phyloP scores from a whole-genome alignment of 2,888 invertebrate species.

The Chromoteleia sp. region DNA sequence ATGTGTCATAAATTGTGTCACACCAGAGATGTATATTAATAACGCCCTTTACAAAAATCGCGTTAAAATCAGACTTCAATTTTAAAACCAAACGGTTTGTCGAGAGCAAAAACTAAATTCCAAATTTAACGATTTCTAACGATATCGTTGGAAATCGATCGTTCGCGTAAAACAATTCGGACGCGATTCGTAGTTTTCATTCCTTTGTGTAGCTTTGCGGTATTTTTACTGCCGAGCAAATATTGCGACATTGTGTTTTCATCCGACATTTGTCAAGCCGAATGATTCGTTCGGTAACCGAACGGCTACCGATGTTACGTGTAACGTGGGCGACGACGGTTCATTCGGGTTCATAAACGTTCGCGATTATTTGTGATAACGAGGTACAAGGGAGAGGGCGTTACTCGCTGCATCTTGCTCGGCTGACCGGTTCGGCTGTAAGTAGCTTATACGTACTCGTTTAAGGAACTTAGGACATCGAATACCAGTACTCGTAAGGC shows the following conservation, averaged over 20 bases:
- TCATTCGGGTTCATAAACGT: slow-evolving; percentile 62
- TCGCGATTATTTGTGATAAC: slow-evolving; percentile 62
- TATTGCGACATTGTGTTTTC: slow-evolving; percentile 12
- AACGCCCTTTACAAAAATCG: too few relatives aligned
- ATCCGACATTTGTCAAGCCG: slow-evolving; percentile 30
- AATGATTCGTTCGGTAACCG: slow-evolving; percentile 19
- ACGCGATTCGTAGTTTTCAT: too few relatives aligned
- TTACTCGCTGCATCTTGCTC: slow-evolving; percentile 42
- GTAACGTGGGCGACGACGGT: slow-evolving; percentile 43
- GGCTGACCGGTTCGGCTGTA: slow-evolving; percentile 62
- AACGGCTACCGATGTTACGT: slow-evolving; percentile 51
- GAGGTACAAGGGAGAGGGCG: slow-evolving; percentile 29
- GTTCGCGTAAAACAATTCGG: too few relatives aligned
- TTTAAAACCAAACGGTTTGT: too few relatives aligned
- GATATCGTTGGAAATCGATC: too few relatives aligned
- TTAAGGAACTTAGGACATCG: slow-evolving; percentile 68
- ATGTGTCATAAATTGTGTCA: too few relatives aligned
- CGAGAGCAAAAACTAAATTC: too few relatives aligned
- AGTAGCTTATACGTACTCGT: slow-evolving; percentile 70
- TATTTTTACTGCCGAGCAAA: slow-evolving; percentile 5
- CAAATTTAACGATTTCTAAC: too few relatives aligned
- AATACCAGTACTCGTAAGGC: slow-evolving; percentile 68
- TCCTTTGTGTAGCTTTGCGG: too few relatives aligned
- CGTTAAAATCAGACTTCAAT: too few relatives aligned
- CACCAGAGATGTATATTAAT: too few relatives aligned